Base-by-base conservation (phyloP, 2,797 vertebrate species). In the Enteromius unitaeniatus region DNA sequence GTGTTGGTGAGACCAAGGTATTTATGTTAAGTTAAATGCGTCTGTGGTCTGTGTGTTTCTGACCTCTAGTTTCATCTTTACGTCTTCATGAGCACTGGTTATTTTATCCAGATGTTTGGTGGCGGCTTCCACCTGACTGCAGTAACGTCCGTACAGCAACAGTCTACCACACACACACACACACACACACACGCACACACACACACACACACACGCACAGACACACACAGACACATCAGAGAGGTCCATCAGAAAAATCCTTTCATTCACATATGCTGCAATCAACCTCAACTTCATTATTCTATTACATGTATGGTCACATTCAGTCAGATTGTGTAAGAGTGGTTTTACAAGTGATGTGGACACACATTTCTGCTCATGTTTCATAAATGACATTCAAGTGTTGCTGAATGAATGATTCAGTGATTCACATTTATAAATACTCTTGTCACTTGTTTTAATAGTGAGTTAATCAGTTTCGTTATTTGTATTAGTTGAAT, bases 51-150 rank as follows among this genome's bases (percentile, higher is more conserved):
- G 21, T 65, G 47, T 55, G 28, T 23, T 58, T 86, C 53, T 6
- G 64, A 97, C 97, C 96, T 97, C 95, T 76, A 99, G 93, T 86
- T 97, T 97, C 96, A 97, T 97, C 70, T 91, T 94, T 82, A 98
- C 93, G 0, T 97, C 97, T 77, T 97, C 96, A 62, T 91, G 93
- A 10, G 51, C 53, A 2, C 15, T 85, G 0, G 95, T 91, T 47
- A 96, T 87, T 23, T 92, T 93, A 87, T 99, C 97, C n/a, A 98
- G 88, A 76, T 95, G 95, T 89, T 97, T 97, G 1, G 95, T 93
- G 0, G 97, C 96, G 0, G 94, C 91, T 86, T 98, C 97, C 87
- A 99, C 96, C 89, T 97, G 97, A 86, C 97, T 98, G 67, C 97
- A 99, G 91, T 99, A 99, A 4, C 90, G 94, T 0, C 97, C 97